phyloP scores from a whole-genome alignment of 92 coral and sea anemone species.

The Palythoa caribaeorum region DNA sequence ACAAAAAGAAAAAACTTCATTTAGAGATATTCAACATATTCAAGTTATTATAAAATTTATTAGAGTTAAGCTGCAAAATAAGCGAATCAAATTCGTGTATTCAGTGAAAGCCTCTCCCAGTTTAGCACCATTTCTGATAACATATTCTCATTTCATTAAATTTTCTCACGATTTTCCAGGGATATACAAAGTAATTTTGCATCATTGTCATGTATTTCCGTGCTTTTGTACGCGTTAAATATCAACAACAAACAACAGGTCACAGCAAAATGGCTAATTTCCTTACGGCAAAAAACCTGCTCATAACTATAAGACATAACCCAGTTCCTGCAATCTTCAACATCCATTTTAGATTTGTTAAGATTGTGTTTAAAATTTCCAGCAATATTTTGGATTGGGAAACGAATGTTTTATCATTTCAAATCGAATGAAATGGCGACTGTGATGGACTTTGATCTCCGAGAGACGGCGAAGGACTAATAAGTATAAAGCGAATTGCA shows the following conservation, averaged over 20 bases:
- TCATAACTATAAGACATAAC: conserved; percentile 4
- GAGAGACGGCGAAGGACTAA: neutral
- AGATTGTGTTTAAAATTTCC: neutral
- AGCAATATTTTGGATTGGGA: conserved; percentile 23
- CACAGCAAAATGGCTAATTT: conserved; percentile 42
- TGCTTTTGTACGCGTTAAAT: conserved; percentile 19
- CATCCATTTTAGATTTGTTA: conserved; percentile 27
- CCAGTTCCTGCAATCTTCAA: conserved; percentile 36
- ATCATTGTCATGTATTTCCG: conserved; percentile 46
- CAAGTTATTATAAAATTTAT: neutral
- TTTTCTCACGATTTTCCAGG: conserved; percentile 45
- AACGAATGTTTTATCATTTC: neutral
- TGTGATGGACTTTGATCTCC: neutral
- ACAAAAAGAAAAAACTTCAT: neutral
- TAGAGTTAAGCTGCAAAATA: neutral
- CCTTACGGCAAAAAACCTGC: conserved; percentile 47
- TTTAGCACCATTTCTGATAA: conserved; percentile 23
- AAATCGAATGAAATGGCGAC: neutral
- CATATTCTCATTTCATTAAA: conserved; percentile 24
- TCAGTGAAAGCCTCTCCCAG: neutral
- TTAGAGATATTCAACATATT: neutral
- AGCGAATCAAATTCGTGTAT: neutral
- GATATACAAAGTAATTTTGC: conserved; percentile 41
- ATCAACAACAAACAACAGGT: conserved; percentile 37
- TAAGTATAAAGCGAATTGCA: neutral